A percentile compares a stretch with the other conserved stretches of the same genome.
phyloP scores from a whole-genome alignment of 1,140 invertebrate species.

The Nylanderia fulva region DNA sequence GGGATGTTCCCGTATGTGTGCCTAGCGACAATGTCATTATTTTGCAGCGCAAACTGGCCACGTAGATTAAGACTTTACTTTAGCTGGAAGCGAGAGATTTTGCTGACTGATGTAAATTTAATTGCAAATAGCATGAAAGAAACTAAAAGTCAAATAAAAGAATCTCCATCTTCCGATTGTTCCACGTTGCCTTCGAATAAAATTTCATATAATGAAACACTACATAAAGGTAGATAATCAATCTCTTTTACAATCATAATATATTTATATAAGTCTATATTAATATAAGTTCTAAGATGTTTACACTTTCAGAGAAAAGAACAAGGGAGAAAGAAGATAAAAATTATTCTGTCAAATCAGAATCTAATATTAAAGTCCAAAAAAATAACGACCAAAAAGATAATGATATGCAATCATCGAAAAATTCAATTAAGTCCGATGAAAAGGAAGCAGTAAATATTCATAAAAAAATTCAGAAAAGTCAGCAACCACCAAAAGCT shows the following conservation, averaged over 20 bases:
- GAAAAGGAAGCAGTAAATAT: neutral
- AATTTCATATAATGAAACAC: neutral
- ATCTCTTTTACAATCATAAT: neutral
- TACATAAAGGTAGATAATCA: conserved; percentile 17
- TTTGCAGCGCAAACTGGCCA: conserved; percentile 94
- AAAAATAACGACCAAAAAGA: neutral
- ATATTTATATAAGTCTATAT: too few relatives aligned
- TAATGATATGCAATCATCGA: neutral
- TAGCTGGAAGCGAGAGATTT: neutral
- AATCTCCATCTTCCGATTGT: neutral
- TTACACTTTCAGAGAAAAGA: neutral
- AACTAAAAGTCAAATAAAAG: conserved; percentile 18
- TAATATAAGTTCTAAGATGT: neutral
- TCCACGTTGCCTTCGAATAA: conserved; percentile 7
- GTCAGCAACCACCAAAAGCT: conserved; percentile 31
- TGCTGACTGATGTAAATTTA: neutral
- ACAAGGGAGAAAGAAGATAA: neutral
- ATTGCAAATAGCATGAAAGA: neutral
- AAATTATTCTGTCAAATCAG: neutral
- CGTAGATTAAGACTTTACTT: conserved; percentile 77
- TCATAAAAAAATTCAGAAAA: neutral
- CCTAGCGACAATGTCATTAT: conserved; percentile 93
- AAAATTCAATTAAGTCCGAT: neutral
- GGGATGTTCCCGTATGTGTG: conserved; percentile 98
- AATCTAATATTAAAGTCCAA: conserved; percentile 11